Conservation (phyloP, 2,888 invertebrate species). For the Apotomis capreana region DNA sequence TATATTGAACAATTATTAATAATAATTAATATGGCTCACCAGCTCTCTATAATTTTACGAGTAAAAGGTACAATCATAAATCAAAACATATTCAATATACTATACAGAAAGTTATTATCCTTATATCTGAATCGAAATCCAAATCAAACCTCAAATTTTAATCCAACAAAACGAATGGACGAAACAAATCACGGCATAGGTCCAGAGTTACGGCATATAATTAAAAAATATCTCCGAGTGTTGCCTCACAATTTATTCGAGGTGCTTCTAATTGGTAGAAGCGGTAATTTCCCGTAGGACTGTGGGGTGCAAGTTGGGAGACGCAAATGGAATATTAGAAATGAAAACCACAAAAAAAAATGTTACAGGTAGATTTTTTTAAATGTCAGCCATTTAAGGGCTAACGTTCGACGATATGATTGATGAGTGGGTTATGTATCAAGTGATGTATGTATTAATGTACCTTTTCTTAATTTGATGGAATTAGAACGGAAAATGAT, state of each 20-base stretch:
- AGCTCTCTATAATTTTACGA: no score
- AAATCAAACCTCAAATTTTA: constrained; percentile 31
- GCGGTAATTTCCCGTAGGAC: constrained; percentile 78
- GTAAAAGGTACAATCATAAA: neutral
- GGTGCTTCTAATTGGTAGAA: constrained; percentile 73
- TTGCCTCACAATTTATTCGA: constrained; percentile 71
- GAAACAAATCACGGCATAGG: constrained; percentile 63
- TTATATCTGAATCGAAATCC: constrained; percentile 1
- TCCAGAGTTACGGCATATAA: constrained; percentile 59
- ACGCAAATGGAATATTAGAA: constrained; percentile 21
- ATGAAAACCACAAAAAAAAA: no score
- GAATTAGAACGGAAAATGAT: no score
- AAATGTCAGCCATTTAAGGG: neutral
- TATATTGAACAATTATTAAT: no score
- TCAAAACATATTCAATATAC: neutral
- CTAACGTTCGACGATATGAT: no score
- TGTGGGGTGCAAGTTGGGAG: constrained; percentile 48
- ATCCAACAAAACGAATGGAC: constrained; percentile 51
- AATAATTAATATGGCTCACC: no score
- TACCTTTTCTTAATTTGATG: no score
- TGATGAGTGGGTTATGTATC: no score
- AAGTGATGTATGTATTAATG: no score
- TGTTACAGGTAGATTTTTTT: neutral
- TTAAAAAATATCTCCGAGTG: constrained; percentile 71
- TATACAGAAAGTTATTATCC: neutral